Conservation (phyloP, 2,113 vertebrate genomes). For the Bubo bubo region DNA sequence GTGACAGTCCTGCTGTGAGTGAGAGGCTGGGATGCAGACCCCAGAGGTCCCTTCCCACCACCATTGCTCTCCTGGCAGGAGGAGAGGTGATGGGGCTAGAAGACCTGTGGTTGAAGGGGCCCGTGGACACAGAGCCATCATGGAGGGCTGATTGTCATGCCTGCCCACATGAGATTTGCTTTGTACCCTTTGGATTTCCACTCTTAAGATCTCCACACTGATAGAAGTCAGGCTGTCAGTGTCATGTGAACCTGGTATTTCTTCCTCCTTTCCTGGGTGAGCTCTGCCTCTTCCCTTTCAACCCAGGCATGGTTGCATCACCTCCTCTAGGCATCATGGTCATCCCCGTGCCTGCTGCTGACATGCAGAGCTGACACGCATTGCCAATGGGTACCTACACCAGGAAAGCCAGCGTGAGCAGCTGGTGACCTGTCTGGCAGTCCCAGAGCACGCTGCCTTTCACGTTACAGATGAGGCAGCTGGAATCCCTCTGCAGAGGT, state of each 20-base stretch:
- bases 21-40: not conserved
- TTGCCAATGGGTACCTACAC: not conserved
- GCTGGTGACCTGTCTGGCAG: not conserved
- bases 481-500: not conserved
- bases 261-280: not conserved
- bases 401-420: not conserved
- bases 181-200: not conserved
- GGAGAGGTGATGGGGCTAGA: not conserved
- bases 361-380: accelerated
- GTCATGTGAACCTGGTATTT: not conserved
- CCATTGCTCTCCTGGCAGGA: not conserved
- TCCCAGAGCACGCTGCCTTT: not conserved
- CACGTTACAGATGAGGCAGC: not conserved
- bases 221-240: not conserved
- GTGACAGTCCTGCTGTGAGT: not conserved
- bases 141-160: not conserved
- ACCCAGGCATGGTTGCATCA: not conserved
- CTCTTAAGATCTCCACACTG: not conserved
- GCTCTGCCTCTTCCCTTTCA: not conserved
- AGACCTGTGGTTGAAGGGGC: not conserved
- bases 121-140: accelerated
- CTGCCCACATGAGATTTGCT: not conserved
- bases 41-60: not conserved
- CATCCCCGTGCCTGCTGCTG: not conserved
- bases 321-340: not conserved